Conservation (phyloP, 2,888 invertebrate genomes). For the Ophion costatus region DNA sequence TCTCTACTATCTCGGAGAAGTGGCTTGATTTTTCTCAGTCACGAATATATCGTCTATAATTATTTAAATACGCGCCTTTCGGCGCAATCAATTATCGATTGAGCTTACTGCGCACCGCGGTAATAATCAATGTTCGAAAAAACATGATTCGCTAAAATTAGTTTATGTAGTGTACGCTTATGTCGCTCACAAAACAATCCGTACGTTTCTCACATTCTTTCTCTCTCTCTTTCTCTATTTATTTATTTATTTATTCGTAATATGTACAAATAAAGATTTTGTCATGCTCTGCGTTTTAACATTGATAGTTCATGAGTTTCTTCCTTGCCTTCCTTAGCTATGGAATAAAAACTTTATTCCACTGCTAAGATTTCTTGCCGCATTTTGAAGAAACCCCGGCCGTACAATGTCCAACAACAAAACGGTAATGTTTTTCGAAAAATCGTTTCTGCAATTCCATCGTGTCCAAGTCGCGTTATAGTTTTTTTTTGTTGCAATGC, state of each 20-base stretch:
- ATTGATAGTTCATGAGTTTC: conserved; percentile 21
- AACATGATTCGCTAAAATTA: conserved; percentile 33
- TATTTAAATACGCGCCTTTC: conserved; percentile 36
- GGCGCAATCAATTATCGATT: conserved; percentile 56
- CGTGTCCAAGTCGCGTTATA: background rate
- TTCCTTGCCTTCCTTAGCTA: conserved; percentile 35
- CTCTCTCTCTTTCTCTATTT: conserved; percentile 22
- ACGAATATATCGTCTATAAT: conserved; percentile 47
- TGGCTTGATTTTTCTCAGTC: conserved; percentile 56
- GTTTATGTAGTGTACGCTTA: conserved; percentile 30
- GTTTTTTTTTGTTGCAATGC: background rate
- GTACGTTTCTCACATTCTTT: conserved; percentile 21
- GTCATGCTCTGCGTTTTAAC: conserved; percentile 35
- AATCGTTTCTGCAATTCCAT: background rate
- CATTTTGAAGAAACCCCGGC: background rate
- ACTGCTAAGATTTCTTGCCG: conserved; percentile 9
- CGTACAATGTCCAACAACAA: conserved; percentile 12
- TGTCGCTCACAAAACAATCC: conserved; percentile 46
- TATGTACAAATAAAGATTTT: conserved; percentile 63
- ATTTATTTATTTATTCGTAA: conserved; percentile 24
- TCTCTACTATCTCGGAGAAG: conserved; percentile 57
- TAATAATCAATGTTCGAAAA: conserved; percentile 25
- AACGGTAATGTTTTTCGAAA: background rate
- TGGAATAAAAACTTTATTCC: conserved; percentile 53
- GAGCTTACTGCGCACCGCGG: conserved; percentile 43